Evolutionary conservation across 2,113 vertebrate species (phyloP).

Genomic region (Gobius niger): DNA sequence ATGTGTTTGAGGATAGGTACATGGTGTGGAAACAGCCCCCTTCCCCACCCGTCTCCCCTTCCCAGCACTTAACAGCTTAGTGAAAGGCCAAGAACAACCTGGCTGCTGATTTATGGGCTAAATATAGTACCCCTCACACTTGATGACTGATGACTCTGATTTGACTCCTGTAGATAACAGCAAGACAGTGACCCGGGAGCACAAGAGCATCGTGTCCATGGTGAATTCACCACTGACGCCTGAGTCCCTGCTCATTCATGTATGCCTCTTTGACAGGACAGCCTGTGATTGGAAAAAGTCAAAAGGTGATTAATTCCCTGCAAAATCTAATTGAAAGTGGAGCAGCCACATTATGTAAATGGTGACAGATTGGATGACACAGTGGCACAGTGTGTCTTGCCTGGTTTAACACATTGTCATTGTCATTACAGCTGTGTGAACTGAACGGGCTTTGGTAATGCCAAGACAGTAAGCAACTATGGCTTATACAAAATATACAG

Average conservation of each 20-base stretch:
- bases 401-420: conserved; percentile 15
- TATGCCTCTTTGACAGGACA: neutral
- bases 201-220: neutral
- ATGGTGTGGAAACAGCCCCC: conserved; percentile 49
- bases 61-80: conserved; percentile 67
- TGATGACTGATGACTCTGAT: conserved; percentile 47
- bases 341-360: conserved; percentile 5
- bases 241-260: neutral
- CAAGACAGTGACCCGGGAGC: neutral
- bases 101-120: conserved; percentile 63
- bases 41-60: conserved; percentile 52
- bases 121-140: conserved; percentile 64
- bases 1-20: conserved; percentile 49
- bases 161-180: conserved; percentile 12
- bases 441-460: neutral
- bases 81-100: conserved; percentile 69
- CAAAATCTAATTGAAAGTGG: conserved; percentile 31
- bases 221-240: neutral
- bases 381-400: conserved; percentile 11
- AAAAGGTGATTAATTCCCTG: conserved; percentile 22
- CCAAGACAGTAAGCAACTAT: neutral
- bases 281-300: neutral
- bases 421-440: conserved; percentile 18
- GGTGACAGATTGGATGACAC: conserved; percentile 33
- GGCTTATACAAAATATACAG: neutral